These are phyloP conservation scores for Podotricha telesiphe DNA, from an alignment of 2,888 invertebrate genomes.

Conservation along the genomic window DNA sequence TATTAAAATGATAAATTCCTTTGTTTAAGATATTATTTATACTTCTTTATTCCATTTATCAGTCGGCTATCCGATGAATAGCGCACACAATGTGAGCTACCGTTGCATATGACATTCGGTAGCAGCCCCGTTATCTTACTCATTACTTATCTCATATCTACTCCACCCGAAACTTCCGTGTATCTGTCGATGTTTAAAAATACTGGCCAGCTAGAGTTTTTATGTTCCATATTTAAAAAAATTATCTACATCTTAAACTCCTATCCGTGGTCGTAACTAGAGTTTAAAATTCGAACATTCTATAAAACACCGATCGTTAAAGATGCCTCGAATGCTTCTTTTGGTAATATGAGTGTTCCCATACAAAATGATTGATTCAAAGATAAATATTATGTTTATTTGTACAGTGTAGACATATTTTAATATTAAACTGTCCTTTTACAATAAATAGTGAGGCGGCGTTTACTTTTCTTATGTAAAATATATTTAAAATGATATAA, in stretches of 20 bases:
- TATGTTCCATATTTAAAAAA: conserved; percentile 49
- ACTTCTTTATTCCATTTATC: conserved; percentile 65
- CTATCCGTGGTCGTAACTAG: conserved; percentile 68
- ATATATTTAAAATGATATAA: conserved; percentile 2
- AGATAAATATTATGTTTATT: conserved; percentile 32
- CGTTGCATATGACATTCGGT: conserved; percentile 74
- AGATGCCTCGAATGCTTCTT: conserved; percentile 64
- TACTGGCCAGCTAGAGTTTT: conserved; percentile 70
- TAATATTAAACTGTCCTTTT: conserved; percentile 17
- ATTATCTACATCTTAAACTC: conserved; percentile 56
- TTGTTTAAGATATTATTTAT: conserved; percentile 5
- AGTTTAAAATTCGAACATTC: conserved; percentile 69
- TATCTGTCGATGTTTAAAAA: conserved; percentile 73
- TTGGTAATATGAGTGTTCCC: conserved; percentile 33
- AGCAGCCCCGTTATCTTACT: conserved; percentile 64
- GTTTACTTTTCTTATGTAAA: not conserved
- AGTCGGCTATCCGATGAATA: conserved; percentile 72
- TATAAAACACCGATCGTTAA: conserved; percentile 52
- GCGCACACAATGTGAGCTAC: conserved; percentile 51
- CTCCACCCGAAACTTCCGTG: conserved; percentile 57
- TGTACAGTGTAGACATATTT: conserved; percentile 12
- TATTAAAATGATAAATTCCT: conserved; percentile 4
- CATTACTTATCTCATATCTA: conserved; percentile 78
- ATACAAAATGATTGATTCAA: conserved; percentile 37
- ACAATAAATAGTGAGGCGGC: not conserved